Evolutionary conservation across 2,888 invertebrate genomes (phyloP), one percentile per base, ranked within the genome.

Genomic region (Plebejus melissa): DNA sequence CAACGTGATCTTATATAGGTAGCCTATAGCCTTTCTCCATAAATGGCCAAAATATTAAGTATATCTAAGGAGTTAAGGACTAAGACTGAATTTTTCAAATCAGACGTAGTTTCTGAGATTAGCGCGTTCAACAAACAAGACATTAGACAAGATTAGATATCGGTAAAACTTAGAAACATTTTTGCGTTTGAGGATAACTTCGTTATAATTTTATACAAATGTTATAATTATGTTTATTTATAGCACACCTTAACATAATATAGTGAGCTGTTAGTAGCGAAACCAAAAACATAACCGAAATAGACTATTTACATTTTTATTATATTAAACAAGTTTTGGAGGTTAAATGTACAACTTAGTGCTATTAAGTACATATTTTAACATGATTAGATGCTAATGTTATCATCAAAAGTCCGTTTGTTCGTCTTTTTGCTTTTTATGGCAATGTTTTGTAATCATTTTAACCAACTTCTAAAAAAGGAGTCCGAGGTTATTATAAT

Each of bases 171-270:
- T 4, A 28, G 28, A 65, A 36, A 36, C 65, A 32, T 36, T 32
- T 32, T 13, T 65, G 32, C 13, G 65, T 28, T 60, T 28, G 28
- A 65, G 32, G 13, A 65, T 65, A 65, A 65, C 65, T 9, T 13
- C 65, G 11, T 13, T 65, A 6, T 65, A 32, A 65, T 65, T 16
- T 65, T 32, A 65, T 13, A 36, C 65, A 5, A 36, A 65, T 65
- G 32, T 65, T 36, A 32, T 65, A 65, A 65, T 65, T 65, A 36
- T 16, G 16, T 65, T 65, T 65, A 65, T 65, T 65, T 65, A 65
- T 65, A 65, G 32, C 32, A 22, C 58, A 32, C 65, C 13, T 28
- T 28, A 60, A 60, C 28, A 65, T 58, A 3, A 7, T 9, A 13
- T 4, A 65, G 3, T 16, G 32, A 4, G 13, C 32, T 16, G 36